Conservation (phyloP, 2,113 vertebrate genomes). For the Paramormyrops kingsleyae region DNA sequence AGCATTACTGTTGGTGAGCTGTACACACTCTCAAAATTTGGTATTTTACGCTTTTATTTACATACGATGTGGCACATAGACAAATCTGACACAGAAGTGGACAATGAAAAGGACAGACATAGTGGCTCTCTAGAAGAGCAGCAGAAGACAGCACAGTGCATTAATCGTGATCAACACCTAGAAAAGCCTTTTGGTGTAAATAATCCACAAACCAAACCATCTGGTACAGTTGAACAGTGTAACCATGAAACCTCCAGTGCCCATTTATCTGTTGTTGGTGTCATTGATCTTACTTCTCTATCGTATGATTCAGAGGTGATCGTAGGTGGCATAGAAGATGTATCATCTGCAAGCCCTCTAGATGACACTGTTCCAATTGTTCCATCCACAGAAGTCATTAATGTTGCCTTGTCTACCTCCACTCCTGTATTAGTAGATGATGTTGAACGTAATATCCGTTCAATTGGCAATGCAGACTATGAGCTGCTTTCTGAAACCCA, state of each 20-base stretch:
- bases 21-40: too few species aligned
- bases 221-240: background rate
- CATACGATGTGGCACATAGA: too few species aligned
- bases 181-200: too few species aligned
- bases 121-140: too few species aligned
- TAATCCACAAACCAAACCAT: too few species aligned
- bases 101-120: too few species aligned
- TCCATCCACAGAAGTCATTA: background rate
- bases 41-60: too few species aligned
- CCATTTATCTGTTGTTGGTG: background rate
- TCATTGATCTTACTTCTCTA: background rate
- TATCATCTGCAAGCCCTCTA: background rate
- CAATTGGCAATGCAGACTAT: slow-evolving; percentile 8
- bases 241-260: background rate
- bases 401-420: background rate
- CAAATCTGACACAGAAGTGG: background rate
- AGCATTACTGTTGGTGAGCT: too few species aligned
- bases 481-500: background rate
- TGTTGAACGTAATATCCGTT: background rate
- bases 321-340: background rate
- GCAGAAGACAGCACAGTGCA: too few species aligned
- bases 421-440: background rate
- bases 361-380: background rate
- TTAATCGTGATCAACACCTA: too few species aligned
- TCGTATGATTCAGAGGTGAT: background rate